Base-by-base conservation (phyloP, 2,888 invertebrate species). In the Lithosia quadra region DNA sequence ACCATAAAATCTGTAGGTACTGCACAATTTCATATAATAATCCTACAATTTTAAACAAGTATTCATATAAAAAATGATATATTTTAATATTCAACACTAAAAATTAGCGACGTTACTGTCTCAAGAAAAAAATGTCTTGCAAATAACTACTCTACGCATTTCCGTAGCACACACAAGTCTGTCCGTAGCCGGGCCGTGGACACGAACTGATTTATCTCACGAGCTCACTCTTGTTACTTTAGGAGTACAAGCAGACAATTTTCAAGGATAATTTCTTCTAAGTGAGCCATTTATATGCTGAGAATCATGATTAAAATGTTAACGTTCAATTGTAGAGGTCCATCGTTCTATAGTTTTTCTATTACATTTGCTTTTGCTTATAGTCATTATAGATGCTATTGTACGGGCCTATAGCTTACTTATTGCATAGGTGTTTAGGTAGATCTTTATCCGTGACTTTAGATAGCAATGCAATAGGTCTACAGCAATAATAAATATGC, bases 151-250 rank as follows among this genome's bases (percentile, higher is more conserved):
- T 80, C 78, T 56, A 73, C 21, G 8, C 8, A 49, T 67, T 71
- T 66, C 63, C 21, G 11, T 76, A 58, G 11, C 7, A 8, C 15
- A 57, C n/a, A 53, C 58, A 69, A 72, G 68, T 69, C 62, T 59
- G 63, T 63, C 69, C 68, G 62, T 71, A 71, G 58, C 65, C 65
- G 68, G 69, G 68, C 77, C 68, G 75, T 72, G 78, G 76, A 84
- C 81, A 78, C 71, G 78, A 84, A 81, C 85, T 87, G 88, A 90
- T 90, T 90, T 88, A 87, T 86, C 87, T 88, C 85, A 88, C 89
- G 88, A 81, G 80, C 71, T 76, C 66, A 59, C 65, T 74, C 67
- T 73, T 71, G 76, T 71, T 65, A 34, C 71, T 69, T 55, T 33
- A n/a, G 28, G 13, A 33, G 13, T 53, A 63, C 59, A 63, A 56